phyloP scores from a whole-genome alignment of 2,888 invertebrate species.

The Hetaerina titia region DNA sequence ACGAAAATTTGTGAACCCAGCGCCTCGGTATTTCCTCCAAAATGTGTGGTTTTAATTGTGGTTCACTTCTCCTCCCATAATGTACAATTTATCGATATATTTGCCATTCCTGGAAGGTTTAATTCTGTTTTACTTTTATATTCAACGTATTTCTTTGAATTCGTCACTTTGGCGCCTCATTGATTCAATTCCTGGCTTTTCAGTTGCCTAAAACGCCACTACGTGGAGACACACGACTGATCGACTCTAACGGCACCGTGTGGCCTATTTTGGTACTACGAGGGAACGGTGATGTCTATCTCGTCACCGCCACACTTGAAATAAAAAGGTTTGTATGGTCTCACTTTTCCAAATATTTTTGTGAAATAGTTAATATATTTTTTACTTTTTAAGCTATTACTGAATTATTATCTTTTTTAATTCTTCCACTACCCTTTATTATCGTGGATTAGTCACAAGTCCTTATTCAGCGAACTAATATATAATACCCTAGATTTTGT shows the following conservation, averaged over 20 bases:
- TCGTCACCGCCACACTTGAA: conserved; percentile 73
- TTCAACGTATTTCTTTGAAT: background rate
- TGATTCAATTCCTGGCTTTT: conserved; percentile 68
- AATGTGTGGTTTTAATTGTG: no score
- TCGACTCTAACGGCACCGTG: conserved; percentile 71
- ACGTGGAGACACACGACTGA: conserved; percentile 32
- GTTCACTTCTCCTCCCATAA: no score
- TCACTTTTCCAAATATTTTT: background rate
- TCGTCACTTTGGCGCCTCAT: background rate
- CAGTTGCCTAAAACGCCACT: conserved; percentile 46
- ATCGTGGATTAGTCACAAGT: no score
- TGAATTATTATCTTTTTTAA: no score
- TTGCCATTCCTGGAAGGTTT: background rate
- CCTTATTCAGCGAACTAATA: no score
- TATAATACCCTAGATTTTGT: no score
- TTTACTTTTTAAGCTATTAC: background rate
- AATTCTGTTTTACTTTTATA: background rate
- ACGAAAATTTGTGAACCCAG: no score
- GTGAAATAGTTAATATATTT: background rate
- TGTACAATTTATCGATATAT: background rate
- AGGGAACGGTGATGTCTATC: conserved; percentile 91
- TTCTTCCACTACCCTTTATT: no score
- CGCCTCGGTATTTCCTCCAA: no score
- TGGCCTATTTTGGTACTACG: conserved; percentile 90
- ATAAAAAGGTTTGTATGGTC: conserved; percentile 70